phyloP scores from a whole-genome alignment of 2,888 invertebrate genomes.

The Pyrocoelia pectoralis region DNA sequence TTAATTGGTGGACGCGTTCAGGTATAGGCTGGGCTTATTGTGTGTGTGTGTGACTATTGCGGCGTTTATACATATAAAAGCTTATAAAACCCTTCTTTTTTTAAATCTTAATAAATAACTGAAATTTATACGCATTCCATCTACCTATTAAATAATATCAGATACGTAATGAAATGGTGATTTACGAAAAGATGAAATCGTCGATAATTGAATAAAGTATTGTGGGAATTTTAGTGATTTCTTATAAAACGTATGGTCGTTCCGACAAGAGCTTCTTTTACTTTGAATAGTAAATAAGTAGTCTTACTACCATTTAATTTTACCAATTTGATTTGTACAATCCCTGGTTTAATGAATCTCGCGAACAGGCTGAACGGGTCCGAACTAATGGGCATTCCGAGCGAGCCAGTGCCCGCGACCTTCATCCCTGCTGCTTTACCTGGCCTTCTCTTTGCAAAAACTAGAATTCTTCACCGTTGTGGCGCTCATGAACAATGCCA shows the following conservation, averaged over 20 bases:
- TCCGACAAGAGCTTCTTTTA: conserved; percentile 12
- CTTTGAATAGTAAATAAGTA: conserved; percentile 37
- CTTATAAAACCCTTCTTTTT: background rate
- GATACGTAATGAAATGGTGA: background rate
- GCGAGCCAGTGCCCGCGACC: conserved; percentile 55
- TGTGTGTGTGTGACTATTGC: conserved; percentile 1
- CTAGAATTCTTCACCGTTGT: conserved; percentile 46
- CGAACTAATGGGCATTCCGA: conserved; percentile 56
- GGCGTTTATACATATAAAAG: background rate
- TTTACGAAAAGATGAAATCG: conserved; percentile 8
- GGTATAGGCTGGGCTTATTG: conserved; percentile 3
- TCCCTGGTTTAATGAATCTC: conserved; percentile 53
- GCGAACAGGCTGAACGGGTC: conserved; percentile 55
- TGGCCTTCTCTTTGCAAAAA: conserved; percentile 49
- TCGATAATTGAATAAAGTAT: conserved; percentile 13
- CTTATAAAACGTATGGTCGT: conserved; percentile 8
- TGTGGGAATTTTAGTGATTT: conserved; percentile 17
- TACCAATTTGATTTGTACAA: conserved; percentile 55
- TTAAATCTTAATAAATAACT: conserved; percentile 1
- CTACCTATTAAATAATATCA: background rate
- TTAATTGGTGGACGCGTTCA: conserved; percentile 19
- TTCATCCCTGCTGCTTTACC: conserved; percentile 52
- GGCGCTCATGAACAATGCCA: conserved; percentile 37
- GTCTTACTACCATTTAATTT: conserved; percentile 46
- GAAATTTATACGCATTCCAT: background rate